Evolutionary conservation across 2,113 vertebrate genomes (phyloP).

Genomic region (Ramphastos sulfuratus): DNA sequence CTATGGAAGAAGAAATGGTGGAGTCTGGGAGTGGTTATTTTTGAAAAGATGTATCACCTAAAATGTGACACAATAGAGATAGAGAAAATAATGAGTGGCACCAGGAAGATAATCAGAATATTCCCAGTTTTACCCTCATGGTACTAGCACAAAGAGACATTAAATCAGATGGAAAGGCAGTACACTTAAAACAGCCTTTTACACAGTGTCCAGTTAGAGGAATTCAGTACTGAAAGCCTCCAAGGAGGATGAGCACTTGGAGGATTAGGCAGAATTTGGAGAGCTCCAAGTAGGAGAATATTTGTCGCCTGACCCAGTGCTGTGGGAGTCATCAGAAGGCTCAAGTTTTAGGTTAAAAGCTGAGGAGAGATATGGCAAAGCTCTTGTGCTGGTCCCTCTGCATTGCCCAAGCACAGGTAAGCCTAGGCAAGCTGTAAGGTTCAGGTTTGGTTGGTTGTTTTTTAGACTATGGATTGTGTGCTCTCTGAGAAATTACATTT

Average conservation of each 20-base stretch:
- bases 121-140: background rate
- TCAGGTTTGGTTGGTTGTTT: background rate
- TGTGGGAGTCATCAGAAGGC: background rate
- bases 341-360: background rate
- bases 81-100: background rate
- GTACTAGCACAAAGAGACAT: background rate
- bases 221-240: background rate
- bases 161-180: background rate
- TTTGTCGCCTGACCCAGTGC: accelerated
- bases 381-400: background rate
- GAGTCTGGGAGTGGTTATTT: background rate
- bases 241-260: background rate
- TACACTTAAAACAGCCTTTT: background rate
- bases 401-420: background rate
- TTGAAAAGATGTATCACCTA: background rate
- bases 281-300: background rate
- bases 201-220: background rate
- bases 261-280: background rate
- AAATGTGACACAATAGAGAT: background rate
- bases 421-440: background rate
- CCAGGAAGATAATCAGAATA: background rate
- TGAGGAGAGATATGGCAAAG: background rate
- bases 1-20: background rate
- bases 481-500: background rate
- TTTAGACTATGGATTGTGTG: background rate